Conservation (phyloP, 1,140 invertebrate species). For the Drosophila grimshawi region DNA sequence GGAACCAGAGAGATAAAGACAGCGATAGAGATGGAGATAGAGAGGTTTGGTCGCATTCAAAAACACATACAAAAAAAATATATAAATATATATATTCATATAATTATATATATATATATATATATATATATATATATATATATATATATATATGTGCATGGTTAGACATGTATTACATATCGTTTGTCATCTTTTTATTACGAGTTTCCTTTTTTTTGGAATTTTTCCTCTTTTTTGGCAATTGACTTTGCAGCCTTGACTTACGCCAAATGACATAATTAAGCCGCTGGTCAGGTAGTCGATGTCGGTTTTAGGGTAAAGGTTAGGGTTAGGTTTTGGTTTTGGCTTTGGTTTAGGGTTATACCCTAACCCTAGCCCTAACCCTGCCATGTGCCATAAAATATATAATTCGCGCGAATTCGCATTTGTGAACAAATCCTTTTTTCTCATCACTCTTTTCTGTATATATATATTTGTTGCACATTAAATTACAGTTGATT, state of each 20-base stretch:
- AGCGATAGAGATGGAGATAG: not conserved
- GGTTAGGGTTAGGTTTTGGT: conserved; percentile 47
- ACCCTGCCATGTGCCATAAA: conserved; percentile 50
- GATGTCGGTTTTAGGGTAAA: conserved; percentile 36
- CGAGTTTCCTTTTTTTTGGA: conserved; percentile 19
- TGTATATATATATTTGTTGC: conserved; percentile 10
- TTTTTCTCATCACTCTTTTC: conserved; percentile 47
- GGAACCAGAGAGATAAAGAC: not conserved
- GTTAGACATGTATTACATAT: conserved; percentile 30
- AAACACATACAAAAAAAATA: conserved; percentile 21
- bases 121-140: conserved; percentile 3
- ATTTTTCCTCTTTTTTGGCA: conserved; percentile 44
- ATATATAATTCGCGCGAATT: conserved; percentile 74
- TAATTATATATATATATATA: not conserved
- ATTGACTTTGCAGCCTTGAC: conserved; percentile 80
- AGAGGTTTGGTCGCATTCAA: conserved; percentile 1
- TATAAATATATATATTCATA: conserved; percentile 2
- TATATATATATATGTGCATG: conserved; percentile 24
- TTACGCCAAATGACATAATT: conserved; percentile 79
- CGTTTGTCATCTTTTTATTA: conserved; percentile 46
- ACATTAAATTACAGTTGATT: conserved; percentile 47
- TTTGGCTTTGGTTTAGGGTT: conserved; percentile 40
- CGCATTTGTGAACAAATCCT: conserved; percentile 67
- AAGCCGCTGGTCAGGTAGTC: conserved; percentile 58
- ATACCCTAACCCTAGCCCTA: conserved; percentile 35